These are phyloP conservation scores for Acronicta alni DNA, from an alignment of 2,888 invertebrate genomes.

Conservation along the genomic window DNA sequence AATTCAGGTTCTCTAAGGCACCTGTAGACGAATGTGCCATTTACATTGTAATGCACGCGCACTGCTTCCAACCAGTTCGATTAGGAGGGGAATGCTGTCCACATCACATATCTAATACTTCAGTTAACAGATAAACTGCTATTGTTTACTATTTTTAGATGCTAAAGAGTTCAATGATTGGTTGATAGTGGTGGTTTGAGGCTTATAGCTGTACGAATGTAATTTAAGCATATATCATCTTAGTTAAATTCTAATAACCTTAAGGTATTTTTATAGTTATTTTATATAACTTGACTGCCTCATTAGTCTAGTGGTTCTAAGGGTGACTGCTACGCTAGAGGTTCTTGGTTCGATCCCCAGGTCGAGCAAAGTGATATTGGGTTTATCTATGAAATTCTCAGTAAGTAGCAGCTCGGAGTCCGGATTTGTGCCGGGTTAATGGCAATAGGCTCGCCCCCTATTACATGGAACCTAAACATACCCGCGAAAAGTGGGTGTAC, in stretches of 20 bases:
- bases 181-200: not conserved
- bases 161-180: not conserved
- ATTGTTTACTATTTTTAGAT: slow-evolving; percentile 53
- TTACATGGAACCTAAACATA: too few relatives aligned
- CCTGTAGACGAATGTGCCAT: slow-evolving; percentile 86
- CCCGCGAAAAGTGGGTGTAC: too few relatives aligned
- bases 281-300: too few relatives aligned
- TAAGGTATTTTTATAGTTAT: slow-evolving; percentile 4
- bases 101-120: slow-evolving; percentile 62
- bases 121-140: slow-evolving; percentile 50
- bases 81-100: slow-evolving; percentile 84
- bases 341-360: too few relatives aligned
- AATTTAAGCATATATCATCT: slow-evolving; percentile 6
- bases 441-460: too few relatives aligned
- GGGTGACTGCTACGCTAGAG: too few relatives aligned
- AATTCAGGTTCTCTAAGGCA: slow-evolving; percentile 82
- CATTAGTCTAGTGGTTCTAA: too few relatives aligned
- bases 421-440: too few relatives aligned
- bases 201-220: not conserved
- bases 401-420: too few relatives aligned
- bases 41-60: slow-evolving; percentile 86
- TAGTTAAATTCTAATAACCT: too few relatives aligned
- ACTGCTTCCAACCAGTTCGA: slow-evolving; percentile 84
- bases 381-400: too few relatives aligned
- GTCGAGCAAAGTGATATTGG: too few relatives aligned